Evolutionary conservation across 2,797 vertebrate genomes (phyloP), one percentile per base, ranked within the genome.

Genomic region (Gorsachius magnificus): DNA sequence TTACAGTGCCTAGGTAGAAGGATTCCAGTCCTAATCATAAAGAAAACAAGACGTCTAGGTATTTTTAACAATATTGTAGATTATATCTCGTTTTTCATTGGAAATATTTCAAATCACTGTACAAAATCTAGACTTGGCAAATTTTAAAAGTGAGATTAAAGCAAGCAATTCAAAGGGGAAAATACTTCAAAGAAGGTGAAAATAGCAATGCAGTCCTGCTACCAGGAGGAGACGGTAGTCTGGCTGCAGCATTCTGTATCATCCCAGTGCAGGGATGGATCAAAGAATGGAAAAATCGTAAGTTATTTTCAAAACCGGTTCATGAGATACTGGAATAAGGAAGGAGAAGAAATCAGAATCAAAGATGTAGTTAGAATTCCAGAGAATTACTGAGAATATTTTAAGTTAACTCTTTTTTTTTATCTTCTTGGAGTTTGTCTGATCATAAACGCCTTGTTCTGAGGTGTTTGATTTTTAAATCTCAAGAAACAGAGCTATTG

Each of bases 201-300:
- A 70, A 50, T 58, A 90, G 80, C n/a, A 17, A 58, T 90, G 87
- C 72, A 87, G 24, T 89, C 69, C 28, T 89, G 87, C 69, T 97
- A n/a, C 94, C 81, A 89, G 95, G 81, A 90, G 83, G 91, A 89
- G 70, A 79, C 68, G n/a, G 66, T 56, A 83, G 76, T 72, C 69
- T 96, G 94, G 89, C 92, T 93, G 89, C 92, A 86, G 81, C 82
- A 46, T 80, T 93, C 78, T 86, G 38, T 83, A 25, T 84, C 89
- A 81, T 91, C 95, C 93, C 93, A 65, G 56, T 58, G 72, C 74
- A 88, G 92, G 93, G 76, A 92, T 86, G 93, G 58, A 65, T 61
- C 79, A 89, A 92, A 88, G 76, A 75, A 58, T 0, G n/a, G 38
- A 90, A 86, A 76, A 91, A 48, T 36, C n/a, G 0, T 50, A 60